phyloP scores from a whole-genome alignment of 2,888 invertebrate species.

The Macrophya annulata region DNA sequence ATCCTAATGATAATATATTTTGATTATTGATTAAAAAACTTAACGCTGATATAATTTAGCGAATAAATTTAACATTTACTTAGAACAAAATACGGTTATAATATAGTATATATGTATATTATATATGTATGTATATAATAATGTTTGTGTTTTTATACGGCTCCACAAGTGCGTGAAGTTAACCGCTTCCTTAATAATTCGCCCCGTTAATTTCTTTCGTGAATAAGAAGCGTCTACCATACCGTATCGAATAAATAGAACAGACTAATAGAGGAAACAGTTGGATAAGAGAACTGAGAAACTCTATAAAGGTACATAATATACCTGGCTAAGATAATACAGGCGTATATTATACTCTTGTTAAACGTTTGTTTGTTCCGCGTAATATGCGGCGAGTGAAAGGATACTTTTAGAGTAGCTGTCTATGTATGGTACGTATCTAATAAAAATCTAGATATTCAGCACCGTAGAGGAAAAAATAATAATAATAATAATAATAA shows the following conservation, averaged over 20 bases:
- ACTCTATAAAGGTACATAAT: neutral
- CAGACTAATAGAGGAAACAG: slow-evolving; percentile 45
- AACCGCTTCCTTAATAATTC: slow-evolving; percentile 48
- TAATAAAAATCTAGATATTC: slow-evolving; percentile 19
- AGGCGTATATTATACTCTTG: slow-evolving; percentile 43
- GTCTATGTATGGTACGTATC: neutral
- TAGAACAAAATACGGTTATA: too few relatives aligned
- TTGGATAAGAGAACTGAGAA: slow-evolving; percentile 25
- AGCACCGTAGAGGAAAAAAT: neutral
- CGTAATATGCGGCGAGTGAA: slow-evolving; percentile 40
- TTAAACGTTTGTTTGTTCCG: slow-evolving; percentile 53
- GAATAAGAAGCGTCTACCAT: neutral
- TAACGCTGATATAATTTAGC: too few relatives aligned
- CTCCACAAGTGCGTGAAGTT: slow-evolving; percentile 49
- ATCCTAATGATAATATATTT: too few relatives aligned
- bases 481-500: too few relatives aligned
- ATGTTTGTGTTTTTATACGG: neutral
- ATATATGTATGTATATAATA: too few relatives aligned
- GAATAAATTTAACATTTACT: too few relatives aligned
- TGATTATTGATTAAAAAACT: too few relatives aligned
- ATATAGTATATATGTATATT: too few relatives aligned
- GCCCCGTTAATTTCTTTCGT: slow-evolving; percentile 48
- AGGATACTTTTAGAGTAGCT: neutral
- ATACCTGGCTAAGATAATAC: slow-evolving; percentile 20
- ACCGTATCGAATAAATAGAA: slow-evolving; percentile 40